Evolutionary conservation across 2,888 invertebrate species (phyloP).

Genomic region (Drosophila nigritarsus): DNA sequence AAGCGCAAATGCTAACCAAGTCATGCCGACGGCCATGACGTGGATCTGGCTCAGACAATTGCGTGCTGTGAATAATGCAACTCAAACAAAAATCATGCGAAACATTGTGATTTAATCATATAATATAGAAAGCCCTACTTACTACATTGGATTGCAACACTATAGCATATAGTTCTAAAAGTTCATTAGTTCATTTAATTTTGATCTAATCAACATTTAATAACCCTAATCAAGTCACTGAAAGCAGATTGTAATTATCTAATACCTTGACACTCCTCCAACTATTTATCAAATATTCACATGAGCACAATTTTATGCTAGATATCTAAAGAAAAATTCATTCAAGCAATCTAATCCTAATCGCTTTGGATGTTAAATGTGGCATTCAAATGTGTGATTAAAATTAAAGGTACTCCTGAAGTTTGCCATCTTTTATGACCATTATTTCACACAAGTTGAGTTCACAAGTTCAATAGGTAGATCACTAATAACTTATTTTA

Average conservation of each 20-base stretch:
- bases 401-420: not conserved
- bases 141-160: not conserved
- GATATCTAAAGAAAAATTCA: too few relatives aligned
- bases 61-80: not conserved
- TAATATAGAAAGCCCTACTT: not conserved
- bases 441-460: not conserved
- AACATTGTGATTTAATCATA: not conserved
- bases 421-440: not conserved
- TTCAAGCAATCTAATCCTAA: not conserved
- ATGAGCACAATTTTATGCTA: too few relatives aligned
- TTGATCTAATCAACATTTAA: not conserved
- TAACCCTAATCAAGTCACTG: not conserved
- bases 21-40: conserved; percentile 4
- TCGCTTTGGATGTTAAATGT: too few relatives aligned
- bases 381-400: not conserved
- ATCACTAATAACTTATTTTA: not conserved
- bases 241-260: not conserved
- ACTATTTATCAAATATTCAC: too few relatives aligned
- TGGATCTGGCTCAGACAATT: not conserved
- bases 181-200: not conserved
- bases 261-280: too few relatives aligned
- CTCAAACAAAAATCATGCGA: not conserved
- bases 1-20: conserved; percentile 38
- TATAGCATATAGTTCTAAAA: not conserved
- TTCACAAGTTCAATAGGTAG: not conserved